Evolutionary conservation across 2,888 invertebrate species (phyloP).

Genomic region (Eupithecia pulchellata): DNA sequence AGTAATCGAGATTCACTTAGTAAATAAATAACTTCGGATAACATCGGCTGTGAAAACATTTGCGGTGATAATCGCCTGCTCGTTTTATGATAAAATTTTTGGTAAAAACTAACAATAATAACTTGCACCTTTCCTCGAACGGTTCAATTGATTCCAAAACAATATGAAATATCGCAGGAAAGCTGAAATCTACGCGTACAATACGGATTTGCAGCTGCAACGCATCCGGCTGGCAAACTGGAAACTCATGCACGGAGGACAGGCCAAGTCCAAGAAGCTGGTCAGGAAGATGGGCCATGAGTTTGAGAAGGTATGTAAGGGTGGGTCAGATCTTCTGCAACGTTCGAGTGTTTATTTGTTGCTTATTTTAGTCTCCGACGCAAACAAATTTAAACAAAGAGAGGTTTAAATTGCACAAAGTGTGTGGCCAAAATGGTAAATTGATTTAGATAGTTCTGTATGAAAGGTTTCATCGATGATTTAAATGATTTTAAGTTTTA

Average conservation of each 20-base stretch:
- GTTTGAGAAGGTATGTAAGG: constrained; percentile 70
- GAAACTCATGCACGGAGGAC: constrained; percentile 70
- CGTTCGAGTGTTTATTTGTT: not conserved
- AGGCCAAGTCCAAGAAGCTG: constrained; percentile 61
- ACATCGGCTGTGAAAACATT: not conserved
- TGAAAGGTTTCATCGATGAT: too few species aligned
- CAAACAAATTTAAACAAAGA: too few species aligned
- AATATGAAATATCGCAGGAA: constrained; percentile 56
- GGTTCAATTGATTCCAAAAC: not conserved
- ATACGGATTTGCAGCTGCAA: constrained; percentile 72
- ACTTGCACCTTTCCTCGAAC: not conserved
- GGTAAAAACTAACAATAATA: too few species aligned
- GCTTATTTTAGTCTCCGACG: not conserved
- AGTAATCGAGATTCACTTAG: too few species aligned
- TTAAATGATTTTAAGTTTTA: too few species aligned
- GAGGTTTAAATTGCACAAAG: not conserved
- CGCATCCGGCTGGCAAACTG: constrained; percentile 73
- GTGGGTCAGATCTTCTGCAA: not conserved
- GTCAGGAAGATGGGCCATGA: constrained; percentile 75
- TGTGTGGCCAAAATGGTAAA: too few species aligned
- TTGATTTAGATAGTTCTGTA: too few species aligned
- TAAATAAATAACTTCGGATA: not conserved
- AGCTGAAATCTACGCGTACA: constrained; percentile 74
- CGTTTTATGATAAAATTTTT: too few species aligned
- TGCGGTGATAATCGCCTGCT: not conserved